Evolutionary conservation across 2,113 vertebrate species (phyloP).

Genomic region (Chaenocephalus aceratus): DNA sequence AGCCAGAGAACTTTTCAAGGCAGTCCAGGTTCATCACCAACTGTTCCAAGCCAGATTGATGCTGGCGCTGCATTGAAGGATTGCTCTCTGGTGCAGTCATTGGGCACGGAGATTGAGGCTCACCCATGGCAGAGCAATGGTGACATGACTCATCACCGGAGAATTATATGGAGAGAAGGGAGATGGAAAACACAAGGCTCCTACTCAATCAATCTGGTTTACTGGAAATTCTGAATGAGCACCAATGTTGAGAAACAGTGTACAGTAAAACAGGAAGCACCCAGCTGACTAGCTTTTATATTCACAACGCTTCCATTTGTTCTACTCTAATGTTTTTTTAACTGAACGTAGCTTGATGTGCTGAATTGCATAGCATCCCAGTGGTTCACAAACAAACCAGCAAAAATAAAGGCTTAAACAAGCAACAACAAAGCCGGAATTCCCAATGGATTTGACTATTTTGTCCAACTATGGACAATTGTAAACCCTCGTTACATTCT

Average conservation of each 20-base stretch:
- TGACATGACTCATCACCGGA: conserved; percentile 68
- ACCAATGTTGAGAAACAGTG: conserved; percentile 29
- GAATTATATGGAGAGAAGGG: conserved; percentile 60
- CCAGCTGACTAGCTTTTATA: conserved; percentile 26
- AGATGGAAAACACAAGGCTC: conserved; percentile 64
- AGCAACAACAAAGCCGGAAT: conserved; percentile 31
- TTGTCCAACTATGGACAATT: conserved; percentile 5
- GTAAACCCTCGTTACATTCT: conserved; percentile 16
- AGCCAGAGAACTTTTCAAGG: conserved; percentile 66
- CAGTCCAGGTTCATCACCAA: conserved; percentile 64
- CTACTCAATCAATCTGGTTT: conserved; percentile 60
- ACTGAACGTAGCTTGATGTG: conserved; percentile 37
- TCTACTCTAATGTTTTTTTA: conserved; percentile 8
- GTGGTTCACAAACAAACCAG: conserved; percentile 42
- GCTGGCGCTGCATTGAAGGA: conserved; percentile 64
- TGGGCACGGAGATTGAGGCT: conserved; percentile 68
- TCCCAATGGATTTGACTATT: conserved; percentile 34
- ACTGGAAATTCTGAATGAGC: conserved; percentile 39
- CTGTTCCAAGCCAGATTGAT: conserved; percentile 74
- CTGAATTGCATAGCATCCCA: conserved; percentile 42
- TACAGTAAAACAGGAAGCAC: conserved; percentile 32
- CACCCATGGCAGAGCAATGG: conserved; percentile 62
- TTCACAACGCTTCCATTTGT: conserved; percentile 12
- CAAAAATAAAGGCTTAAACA: conserved; percentile 54
- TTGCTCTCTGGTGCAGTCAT: conserved; percentile 70